Evolutionary conservation across 2,888 invertebrate genomes (phyloP), one percentile per base, ranked within the genome.

Genomic region (Anagyrus pseudococci): DNA sequence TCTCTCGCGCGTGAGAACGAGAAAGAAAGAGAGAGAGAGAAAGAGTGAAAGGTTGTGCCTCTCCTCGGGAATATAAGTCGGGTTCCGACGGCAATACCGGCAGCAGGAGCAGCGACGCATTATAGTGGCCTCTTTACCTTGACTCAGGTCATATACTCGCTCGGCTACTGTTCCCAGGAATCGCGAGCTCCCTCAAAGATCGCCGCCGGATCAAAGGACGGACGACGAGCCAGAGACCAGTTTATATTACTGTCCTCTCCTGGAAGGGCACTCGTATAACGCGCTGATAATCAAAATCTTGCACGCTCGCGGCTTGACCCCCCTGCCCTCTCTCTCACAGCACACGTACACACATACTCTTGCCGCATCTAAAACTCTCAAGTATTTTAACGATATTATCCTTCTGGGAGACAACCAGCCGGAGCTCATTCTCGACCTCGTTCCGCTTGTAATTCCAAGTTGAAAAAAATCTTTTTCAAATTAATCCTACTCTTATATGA

Each of bases 51-150:
- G n/a, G n/a, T n/a, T n/a, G n/a, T n/a, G n/a, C n/a, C n/a, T n/a
- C n/a, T n/a, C n/a, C n/a, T n/a, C n/a, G n/a, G n/a, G n/a, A n/a
- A n/a, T n/a, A n/a, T n/a, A n/a, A n/a, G n/a, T n/a, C n/a, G n/a
- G n/a, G n/a, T n/a, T n/a, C n/a, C n/a, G n/a, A n/a, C n/a, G n/a
- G n/a, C n/a, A n/a, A n/a, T n/a, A n/a, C n/a, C n/a, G n/a, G n/a
- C n/a, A n/a, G n/a, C n/a, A 37, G 29, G 50, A 55, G 55, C 44
- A 26, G 23, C 26, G 71, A 64, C 60, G 72, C n/a, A n/a, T n/a
- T n/a, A 73, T 74, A 73, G 69, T 72, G 74, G 72, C 72, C 73
- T 73, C 70, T 68, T 76, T 75, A 76, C 74, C 75, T 76, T 75
- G 76, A 74, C 74, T 76, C 68, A 63, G 68, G 68, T 70, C 70